phyloP scores from a whole-genome alignment of 2,113 vertebrate genomes.

The Zingel zingel region DNA sequence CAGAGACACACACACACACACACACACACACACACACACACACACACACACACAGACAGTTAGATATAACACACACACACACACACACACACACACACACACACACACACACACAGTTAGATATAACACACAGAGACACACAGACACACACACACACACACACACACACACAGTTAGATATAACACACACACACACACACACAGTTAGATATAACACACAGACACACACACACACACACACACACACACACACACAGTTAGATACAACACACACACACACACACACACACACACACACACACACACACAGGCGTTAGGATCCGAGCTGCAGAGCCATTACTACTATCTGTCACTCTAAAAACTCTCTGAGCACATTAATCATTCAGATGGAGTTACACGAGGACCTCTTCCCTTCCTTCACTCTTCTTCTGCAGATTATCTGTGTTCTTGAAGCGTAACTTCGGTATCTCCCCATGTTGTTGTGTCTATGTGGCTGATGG shows the following conservation, averaged over 20 bases:
- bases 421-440: background rate
- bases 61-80: too few species aligned
- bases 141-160: background rate
- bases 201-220: background rate
- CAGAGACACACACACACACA: too few species aligned
- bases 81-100: conserved; percentile 10
- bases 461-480: too few species aligned
- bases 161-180: background rate
- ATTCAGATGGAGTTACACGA: background rate
- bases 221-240: conserved; percentile 15
- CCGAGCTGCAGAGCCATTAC: background rate
- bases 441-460: too few species aligned
- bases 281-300: background rate
- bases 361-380: background rate
- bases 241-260: conserved; percentile 15
- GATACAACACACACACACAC: background rate
- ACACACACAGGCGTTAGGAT: background rate
- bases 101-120: background rate
- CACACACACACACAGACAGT: conserved; percentile 41
- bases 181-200: conserved; percentile 30
- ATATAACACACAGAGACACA: background rate
- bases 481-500: too few species aligned
- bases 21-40: too few species aligned
- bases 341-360: too few species aligned
- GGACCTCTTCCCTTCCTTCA: background rate